Base-by-base conservation (phyloP, 2,888 invertebrate species). In the Clitarchus hookeri region DNA sequence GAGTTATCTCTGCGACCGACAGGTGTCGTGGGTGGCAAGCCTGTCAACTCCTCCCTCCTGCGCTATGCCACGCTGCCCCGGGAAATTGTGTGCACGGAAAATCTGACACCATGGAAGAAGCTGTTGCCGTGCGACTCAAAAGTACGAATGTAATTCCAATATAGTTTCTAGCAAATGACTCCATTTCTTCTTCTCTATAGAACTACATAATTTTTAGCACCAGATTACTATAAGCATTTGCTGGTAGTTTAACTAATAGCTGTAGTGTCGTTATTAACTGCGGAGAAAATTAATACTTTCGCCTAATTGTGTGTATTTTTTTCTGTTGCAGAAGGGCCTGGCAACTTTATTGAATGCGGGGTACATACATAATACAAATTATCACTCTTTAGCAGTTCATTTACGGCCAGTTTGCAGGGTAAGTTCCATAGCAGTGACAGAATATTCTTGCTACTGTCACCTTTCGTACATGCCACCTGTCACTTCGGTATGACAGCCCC, bases 21-120 rank as follows among this genome's bases (percentile, higher is more conserved):
- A 87, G 96, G 97, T 79, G 94, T 94, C 80, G 91, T 93, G 13
- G 89, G 91, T 89, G 91, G 90, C 91, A 90, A 91, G 4, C 91
- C 92, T 87, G 91, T 94, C 90, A 91, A 93, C 89, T 92, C 93
- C 89, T 93, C 93, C 90, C 93, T 91, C 89, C 91, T 96, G 83
- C 92, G 97, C 89, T 99, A 98, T 92, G 96, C 98, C 0, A 95
- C 97, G n/a, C 91, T 99, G 87, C 98, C 99, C 0, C 94, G 97
- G 88, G 99, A 99, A 93, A 97, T 98, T 89, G 98, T 99, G 6
- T 99, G 99, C 91, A 99, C 99, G 0, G 99, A 99, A 92, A 99
- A 99, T 92, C 92, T 99, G 89, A 99, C 99, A 23, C 99, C 99
- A 0, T 99, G 99, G 96, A 98, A 98, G 90, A 99, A 99, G 91